phyloP scores from a whole-genome alignment of 2,113 vertebrate genomes.

The Phrynosoma platyrhinos region DNA sequence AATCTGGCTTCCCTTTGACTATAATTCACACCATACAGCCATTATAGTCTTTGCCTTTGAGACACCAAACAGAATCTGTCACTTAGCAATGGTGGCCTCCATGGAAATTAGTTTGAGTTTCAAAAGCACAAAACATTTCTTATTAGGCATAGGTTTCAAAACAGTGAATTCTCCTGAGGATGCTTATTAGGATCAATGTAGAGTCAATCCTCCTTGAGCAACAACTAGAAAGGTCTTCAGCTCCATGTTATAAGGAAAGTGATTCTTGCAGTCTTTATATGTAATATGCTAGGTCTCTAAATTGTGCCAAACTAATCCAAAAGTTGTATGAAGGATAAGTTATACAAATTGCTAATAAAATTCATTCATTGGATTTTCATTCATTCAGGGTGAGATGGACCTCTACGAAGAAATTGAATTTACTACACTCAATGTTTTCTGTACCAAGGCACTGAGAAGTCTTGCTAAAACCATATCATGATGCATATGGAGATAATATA shows the following conservation, averaged over 20 bases:
- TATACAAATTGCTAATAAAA: background rate
- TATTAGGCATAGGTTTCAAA: conserved; percentile 79
- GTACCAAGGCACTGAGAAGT: background rate
- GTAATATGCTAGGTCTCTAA: background rate
- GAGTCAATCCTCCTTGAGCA: conserved; percentile 58
- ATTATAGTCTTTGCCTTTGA: conserved; percentile 51
- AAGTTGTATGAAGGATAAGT: background rate
- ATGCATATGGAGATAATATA: background rate
- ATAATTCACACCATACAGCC: conserved; percentile 40
- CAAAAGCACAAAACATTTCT: conserved; percentile 81
- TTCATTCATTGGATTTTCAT: too few species aligned
- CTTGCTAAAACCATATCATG: background rate
- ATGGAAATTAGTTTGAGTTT: conserved; percentile 81
- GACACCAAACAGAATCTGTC: conserved; percentile 79
- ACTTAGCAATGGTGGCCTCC: conserved; percentile 82
- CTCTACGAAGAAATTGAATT: background rate
- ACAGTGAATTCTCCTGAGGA: conserved; percentile 82
- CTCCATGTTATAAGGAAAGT: background rate
- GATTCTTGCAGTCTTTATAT: background rate
- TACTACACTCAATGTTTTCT: background rate
- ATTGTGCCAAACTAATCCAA: background rate
- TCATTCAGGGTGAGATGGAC: background rate
- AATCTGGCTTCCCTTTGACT: conserved; percentile 2
- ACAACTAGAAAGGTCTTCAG: conserved; percentile 7
- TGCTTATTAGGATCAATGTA: conserved; percentile 69